Conservation (phyloP, 2,888 invertebrate species). For the Stenoptilia bipunctidactyla region DNA sequence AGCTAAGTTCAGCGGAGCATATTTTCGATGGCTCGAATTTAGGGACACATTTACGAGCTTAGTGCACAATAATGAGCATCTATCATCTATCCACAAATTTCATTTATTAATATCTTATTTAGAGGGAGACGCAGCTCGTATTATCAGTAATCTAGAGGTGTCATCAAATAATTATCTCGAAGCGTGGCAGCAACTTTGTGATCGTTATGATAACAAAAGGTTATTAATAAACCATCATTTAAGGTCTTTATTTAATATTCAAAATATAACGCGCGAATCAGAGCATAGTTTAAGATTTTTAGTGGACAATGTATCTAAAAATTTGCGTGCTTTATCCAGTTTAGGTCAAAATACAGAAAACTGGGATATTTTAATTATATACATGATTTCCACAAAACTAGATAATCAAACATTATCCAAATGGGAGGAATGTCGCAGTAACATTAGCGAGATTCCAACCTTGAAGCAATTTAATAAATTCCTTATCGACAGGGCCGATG, state of each 20-base stretch:
- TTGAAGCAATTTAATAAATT: conserved; percentile 13
- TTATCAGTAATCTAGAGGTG: conserved; percentile 13
- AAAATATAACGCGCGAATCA: conserved; percentile 10
- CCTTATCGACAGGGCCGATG: conserved; percentile 13
- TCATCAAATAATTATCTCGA: conserved; percentile 10
- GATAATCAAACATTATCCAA: conserved; percentile 7
- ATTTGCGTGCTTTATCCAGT: conserved; percentile 15
- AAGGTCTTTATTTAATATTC: conserved; percentile 10
- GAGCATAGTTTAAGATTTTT: conserved; percentile 13
- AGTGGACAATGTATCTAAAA: conserved; percentile 16
- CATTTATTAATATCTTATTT: conserved; percentile 13
- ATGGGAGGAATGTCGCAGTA: conserved; percentile 10
- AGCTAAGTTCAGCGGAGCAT: conserved; percentile 10
- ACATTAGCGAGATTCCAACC: conserved; percentile 8
- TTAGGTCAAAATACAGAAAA: conserved; percentile 14
- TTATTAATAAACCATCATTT: conserved; percentile 13
- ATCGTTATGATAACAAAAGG: conserved; percentile 13
- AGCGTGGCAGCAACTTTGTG: conserved; percentile 12
- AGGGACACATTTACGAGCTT: conserved; percentile 11
- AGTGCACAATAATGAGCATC: conserved; percentile 10
- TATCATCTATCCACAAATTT: conserved; percentile 12
- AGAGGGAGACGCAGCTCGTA: conserved; percentile 12
- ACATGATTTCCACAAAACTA: conserved; percentile 13
- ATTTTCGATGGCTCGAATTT: conserved; percentile 14
- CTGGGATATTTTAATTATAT: conserved; percentile 12